phyloP scores from a whole-genome alignment of 2,797 vertebrate species.

The Pseudocheirus occidentalis region DNA sequence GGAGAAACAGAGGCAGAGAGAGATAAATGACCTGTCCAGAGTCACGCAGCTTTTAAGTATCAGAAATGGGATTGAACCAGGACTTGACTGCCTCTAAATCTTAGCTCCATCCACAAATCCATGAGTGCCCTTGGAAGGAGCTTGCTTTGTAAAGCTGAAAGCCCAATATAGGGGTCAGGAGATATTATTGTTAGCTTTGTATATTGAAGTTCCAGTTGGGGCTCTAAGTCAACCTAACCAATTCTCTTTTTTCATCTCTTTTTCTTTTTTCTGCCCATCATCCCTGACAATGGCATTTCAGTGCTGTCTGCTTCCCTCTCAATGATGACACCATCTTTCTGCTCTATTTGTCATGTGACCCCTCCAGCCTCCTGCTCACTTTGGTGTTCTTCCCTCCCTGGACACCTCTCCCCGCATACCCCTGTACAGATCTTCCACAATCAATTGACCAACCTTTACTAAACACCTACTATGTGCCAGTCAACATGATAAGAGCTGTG shows the following conservation, averaged over 20 bases:
- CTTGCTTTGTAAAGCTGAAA: not conserved
- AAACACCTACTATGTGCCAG: not conserved
- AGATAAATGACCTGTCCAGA: not conserved
- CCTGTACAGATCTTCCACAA: not conserved
- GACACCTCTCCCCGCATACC: not conserved
- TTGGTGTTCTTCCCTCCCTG: not conserved
- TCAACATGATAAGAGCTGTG: not conserved
- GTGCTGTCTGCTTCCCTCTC: not conserved
- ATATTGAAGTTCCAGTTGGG: not conserved
- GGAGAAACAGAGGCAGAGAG: not conserved
- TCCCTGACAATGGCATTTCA: not conserved
- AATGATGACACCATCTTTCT: not conserved
- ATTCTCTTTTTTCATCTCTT: not conserved
- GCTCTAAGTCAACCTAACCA: not conserved
- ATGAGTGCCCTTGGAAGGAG: not conserved
- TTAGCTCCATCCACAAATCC: not conserved
- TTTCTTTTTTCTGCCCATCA: not conserved
- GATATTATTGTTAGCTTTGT: not conserved
- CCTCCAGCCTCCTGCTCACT: not conserved
- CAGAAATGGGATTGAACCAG: not conserved
- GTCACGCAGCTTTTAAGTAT: not conserved
- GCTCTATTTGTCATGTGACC: not conserved
- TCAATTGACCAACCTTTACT: not conserved
- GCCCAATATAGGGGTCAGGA: not conserved
- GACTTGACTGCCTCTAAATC: not conserved